Percentiles rank a stretch among this genome's conserved stretches.
These are phyloP conservation scores for Biston stratarius DNA, from an alignment of 2,888 invertebrate species.

Conservation along the genomic window DNA sequence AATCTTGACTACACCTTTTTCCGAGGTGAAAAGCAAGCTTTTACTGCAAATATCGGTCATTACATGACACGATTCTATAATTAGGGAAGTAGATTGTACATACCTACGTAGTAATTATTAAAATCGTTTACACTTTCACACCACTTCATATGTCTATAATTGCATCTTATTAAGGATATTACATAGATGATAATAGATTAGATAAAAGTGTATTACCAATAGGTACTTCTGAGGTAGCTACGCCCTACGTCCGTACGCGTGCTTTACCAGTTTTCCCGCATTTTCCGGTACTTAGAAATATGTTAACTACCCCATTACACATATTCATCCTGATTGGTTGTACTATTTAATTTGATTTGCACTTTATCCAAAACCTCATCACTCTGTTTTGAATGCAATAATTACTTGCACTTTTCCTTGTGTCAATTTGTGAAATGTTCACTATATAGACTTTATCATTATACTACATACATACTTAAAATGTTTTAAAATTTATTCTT, in stretches of 20 bases:
- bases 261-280: not conserved
- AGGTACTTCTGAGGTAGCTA: too few relatives aligned
- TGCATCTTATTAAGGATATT: slow-evolving; percentile 21
- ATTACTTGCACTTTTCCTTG: too few relatives aligned
- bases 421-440: too few relatives aligned
- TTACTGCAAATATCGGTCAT: not conserved
- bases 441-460: too few relatives aligned
- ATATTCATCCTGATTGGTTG: not conserved
- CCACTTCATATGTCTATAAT: slow-evolving; percentile 12
- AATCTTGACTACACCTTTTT: not conserved
- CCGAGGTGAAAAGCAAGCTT: not conserved
- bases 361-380: too few relatives aligned
- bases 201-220: not conserved
- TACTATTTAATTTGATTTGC: not conserved
- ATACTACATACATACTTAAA: too few relatives aligned
- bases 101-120: slow-evolving; percentile 7
- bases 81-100: not conserved
- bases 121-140: slow-evolving; percentile 13
- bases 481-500: too few relatives aligned
- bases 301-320: not conserved
- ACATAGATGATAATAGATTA: slow-evolving; percentile 19
- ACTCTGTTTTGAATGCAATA: too few relatives aligned
- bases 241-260: not conserved
- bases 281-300: not conserved
- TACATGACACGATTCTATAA: not conserved